Conservation (phyloP, 2,888 invertebrate genomes). For the Brachyptera risi region DNA sequence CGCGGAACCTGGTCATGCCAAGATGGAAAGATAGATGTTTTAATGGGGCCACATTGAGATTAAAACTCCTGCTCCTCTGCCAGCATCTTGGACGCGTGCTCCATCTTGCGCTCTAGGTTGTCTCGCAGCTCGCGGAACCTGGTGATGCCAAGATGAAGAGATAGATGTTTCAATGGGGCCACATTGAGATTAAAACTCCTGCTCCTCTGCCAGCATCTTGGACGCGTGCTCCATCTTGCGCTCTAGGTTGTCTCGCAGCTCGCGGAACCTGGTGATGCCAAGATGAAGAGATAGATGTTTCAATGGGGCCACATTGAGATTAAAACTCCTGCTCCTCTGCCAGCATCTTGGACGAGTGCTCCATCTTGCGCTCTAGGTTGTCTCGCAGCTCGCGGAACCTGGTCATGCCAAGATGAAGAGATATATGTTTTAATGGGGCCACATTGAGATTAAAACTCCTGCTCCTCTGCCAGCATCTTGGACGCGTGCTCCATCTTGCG, state of each 20-base stretch:
- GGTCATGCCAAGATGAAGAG: too few species aligned
- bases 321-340: constrained; percentile 27
- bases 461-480: constrained; percentile 20
- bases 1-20: too few species aligned
- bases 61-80: constrained; percentile 27
- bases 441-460: too few species aligned
- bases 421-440: too few species aligned
- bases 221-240: constrained; percentile 16
- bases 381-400: constrained; percentile 47
- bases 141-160: too few species aligned
- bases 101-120: constrained; percentile 19
- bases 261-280: too few species aligned
- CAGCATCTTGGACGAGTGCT: neutral
- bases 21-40: too few species aligned
- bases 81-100: constrained; percentile 1
- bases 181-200: too few species aligned
- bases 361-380: constrained; percentile 19
- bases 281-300: too few species aligned
- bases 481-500: constrained; percentile 16
- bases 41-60: too few species aligned
- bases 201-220: constrained; percentile 20
- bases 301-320: too few species aligned
- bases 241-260: constrained; percentile 21
- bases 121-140: constrained; percentile 47
- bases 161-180: too few species aligned